Evolutionary conservation across 2,797 vertebrate genomes (phyloP).

Genomic region (Eleutherodactylus coqui): DNA sequence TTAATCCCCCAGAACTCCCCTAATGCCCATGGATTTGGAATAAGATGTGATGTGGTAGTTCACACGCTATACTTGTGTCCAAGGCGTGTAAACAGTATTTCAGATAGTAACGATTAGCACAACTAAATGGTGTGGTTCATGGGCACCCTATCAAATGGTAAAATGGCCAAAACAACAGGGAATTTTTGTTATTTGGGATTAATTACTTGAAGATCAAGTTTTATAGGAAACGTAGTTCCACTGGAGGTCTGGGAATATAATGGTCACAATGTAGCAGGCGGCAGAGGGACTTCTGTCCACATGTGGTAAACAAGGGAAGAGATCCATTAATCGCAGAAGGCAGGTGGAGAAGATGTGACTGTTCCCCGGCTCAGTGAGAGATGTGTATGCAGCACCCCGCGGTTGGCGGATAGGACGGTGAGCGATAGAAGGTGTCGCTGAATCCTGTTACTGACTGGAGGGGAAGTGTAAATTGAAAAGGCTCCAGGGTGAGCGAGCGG

Average conservation of each 20-base stretch:
- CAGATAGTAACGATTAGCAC: too few species aligned
- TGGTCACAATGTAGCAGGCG: not conserved
- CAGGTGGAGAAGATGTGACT: conserved; percentile 20
- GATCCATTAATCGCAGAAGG: not conserved
- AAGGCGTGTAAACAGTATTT: too few species aligned
- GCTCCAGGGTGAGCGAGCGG: conserved; percentile 57
- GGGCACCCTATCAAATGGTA: too few species aligned
- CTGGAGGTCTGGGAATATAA: not conserved
- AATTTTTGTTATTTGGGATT: not conserved
- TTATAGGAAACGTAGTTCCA: not conserved
- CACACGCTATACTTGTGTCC: too few species aligned
- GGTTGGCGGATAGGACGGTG: conserved; percentile 53
- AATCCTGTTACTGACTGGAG: conserved; percentile 63
- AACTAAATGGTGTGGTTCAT: too few species aligned
- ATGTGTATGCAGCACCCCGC: conserved; percentile 49
- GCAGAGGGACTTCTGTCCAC: conserved; percentile 1
- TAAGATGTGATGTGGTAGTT: too few species aligned
- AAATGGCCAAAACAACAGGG: not conserved
- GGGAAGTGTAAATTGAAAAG: conserved; percentile 64
- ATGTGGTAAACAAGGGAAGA: conserved; percentile 8
- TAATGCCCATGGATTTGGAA: too few species aligned
- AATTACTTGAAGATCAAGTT: not conserved
- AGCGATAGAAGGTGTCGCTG: conserved; percentile 59
- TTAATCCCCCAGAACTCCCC: too few species aligned
- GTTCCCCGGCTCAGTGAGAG: conserved; percentile 10